Evolutionary conservation across 2,797 vertebrate species (phyloP).

Genomic region (Gallinago nigripennis): DNA sequence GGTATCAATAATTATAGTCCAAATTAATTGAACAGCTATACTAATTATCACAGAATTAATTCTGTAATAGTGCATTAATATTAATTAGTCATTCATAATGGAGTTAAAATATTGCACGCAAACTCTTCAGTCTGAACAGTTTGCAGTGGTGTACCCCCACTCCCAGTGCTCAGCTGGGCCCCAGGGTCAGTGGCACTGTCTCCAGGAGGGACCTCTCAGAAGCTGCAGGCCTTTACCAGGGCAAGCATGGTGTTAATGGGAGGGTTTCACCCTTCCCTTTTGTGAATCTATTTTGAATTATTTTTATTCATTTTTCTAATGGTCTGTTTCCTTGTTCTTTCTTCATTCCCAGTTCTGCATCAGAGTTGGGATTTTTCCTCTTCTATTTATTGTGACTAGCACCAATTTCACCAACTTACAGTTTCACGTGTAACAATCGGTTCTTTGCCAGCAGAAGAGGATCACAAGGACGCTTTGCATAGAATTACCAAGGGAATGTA

Average conservation of each 20-base stretch:
- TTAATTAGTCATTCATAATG: not conserved
- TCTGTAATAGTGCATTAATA: not conserved
- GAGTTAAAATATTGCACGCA: not conserved
- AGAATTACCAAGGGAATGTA: not conserved
- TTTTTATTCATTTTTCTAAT: not conserved
- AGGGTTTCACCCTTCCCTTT: not conserved
- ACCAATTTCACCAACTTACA: not conserved
- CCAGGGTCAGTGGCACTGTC: not conserved
- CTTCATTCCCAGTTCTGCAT: not conserved
- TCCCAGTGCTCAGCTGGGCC: not conserved
- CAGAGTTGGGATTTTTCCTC: rapidly evolving
- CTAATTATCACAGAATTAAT: not conserved
- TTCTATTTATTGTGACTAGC: not conserved
- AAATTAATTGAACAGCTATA: not conserved
- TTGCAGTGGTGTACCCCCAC: not conserved
- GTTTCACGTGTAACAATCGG: not conserved
- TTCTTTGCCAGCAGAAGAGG: not conserved
- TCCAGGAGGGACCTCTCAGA: not conserved
- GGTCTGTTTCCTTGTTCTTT: not conserved
- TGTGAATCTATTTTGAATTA: not conserved
- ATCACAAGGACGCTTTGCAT: not conserved
- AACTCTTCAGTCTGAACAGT: not conserved
- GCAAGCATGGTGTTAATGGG: not conserved
- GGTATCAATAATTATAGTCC: not conserved
- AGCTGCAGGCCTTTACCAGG: not conserved